Conservation (phyloP, 2,888 invertebrate species). For the Nipponacmea schrenckii region DNA sequence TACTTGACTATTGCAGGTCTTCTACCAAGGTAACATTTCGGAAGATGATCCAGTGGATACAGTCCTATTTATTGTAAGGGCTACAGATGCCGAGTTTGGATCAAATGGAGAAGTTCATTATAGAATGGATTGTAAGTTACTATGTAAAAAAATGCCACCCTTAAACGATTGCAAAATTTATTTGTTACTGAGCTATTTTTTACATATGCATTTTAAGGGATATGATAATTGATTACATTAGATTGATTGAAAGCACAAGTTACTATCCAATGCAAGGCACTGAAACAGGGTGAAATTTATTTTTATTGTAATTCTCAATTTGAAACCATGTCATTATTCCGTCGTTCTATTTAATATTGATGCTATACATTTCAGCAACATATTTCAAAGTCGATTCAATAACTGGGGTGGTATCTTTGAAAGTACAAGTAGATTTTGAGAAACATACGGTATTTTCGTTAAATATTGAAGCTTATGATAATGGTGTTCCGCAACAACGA, state of each 20-base stretch:
- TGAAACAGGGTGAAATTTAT: too few relatives aligned
- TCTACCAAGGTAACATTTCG: neutral
- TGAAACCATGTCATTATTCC: too few relatives aligned
- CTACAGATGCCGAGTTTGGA: neutral
- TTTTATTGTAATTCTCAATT: too few relatives aligned
- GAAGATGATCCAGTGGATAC: neutral
- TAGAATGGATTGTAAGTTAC: neutral
- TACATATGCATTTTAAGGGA: too few relatives aligned
- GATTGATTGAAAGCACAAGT: too few relatives aligned
- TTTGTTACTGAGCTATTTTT: too few relatives aligned
- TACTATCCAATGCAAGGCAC: too few relatives aligned
- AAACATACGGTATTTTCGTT: constrained; percentile 29
- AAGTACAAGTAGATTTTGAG: constrained; percentile 37
- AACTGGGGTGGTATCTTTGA: constrained; percentile 30
- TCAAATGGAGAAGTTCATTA: neutral
- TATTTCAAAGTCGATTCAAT: constrained; percentile 20
- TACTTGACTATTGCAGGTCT: neutral
- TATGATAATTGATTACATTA: too few relatives aligned
- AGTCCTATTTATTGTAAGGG: neutral
- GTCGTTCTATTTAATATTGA: neutral
- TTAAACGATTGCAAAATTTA: too few relatives aligned
- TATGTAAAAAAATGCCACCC: too few relatives aligned
- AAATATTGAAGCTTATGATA: constrained; percentile 39
- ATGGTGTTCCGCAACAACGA: constrained; percentile 32
- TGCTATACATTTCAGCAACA: neutral